Evolutionary conservation across 1,140 invertebrate species (phyloP).

Genomic region (Drosophila lacertosa): DNA sequence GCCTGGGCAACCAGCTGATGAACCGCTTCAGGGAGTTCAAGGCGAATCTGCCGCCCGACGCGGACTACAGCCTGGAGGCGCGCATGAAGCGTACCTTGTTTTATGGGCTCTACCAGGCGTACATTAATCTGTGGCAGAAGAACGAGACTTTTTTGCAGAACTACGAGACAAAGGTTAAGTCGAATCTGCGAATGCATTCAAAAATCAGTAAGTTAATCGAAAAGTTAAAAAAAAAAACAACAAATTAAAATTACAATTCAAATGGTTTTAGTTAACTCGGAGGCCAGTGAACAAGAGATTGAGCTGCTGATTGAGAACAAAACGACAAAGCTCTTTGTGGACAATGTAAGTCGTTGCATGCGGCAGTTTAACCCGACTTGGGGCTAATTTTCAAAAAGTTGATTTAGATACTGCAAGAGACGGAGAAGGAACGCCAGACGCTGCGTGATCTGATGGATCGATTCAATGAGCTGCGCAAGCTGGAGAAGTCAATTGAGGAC

Average conservation of each 20-base stretch:
- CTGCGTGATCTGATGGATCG: conserved; percentile 78
- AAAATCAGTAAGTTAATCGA: conserved; percentile 72
- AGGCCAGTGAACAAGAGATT: conserved; percentile 80
- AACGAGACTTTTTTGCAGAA: conserved; percentile 78
- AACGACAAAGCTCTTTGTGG: conserved; percentile 81
- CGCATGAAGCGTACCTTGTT: conserved; percentile 80
- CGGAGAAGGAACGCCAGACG: conserved; percentile 76
- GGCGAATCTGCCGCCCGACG: conserved; percentile 72
- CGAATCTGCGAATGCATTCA: conserved; percentile 74
- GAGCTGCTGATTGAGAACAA: conserved; percentile 80
- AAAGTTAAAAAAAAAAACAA: neutral
- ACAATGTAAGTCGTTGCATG: conserved; percentile 70
- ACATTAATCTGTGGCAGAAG: conserved; percentile 77
- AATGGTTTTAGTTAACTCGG: conserved; percentile 62
- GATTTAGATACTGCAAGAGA: conserved; percentile 77
- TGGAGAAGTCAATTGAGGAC: conserved; percentile 83
- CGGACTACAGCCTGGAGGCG: conserved; percentile 77
- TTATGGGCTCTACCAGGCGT: conserved; percentile 79
- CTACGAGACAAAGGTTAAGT: conserved; percentile 76
- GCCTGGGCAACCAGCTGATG: conserved; percentile 73
- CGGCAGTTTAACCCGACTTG: neutral
- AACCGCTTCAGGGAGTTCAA: conserved; percentile 74
- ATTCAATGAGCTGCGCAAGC: conserved; percentile 76
- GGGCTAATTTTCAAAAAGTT: neutral
- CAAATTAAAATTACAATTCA: neutral